These are phyloP conservation scores for Carterocephalus palaemon DNA, from an alignment of 2,888 invertebrate genomes.

Conservation along the genomic window DNA sequence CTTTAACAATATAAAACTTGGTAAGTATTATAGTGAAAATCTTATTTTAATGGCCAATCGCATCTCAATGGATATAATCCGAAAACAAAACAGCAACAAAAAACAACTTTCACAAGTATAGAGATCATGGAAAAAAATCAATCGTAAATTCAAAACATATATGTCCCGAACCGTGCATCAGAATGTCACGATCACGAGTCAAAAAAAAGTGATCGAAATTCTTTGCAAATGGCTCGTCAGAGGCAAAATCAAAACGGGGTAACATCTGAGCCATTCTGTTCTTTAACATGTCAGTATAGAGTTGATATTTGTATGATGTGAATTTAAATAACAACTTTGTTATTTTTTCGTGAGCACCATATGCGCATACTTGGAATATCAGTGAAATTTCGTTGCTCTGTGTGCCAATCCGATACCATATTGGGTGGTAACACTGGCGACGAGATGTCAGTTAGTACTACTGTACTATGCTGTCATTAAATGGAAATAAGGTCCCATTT, in stretches of 20 bases:
- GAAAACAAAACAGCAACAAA: not conserved
- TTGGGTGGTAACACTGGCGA: slow-evolving; percentile 32
- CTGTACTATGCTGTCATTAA: slow-evolving; percentile 42
- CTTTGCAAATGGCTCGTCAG: slow-evolving; percentile 11
- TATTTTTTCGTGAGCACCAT: slow-evolving; percentile 9
- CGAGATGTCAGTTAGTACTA: slow-evolving; percentile 38
- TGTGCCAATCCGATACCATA: slow-evolving; percentile 35
- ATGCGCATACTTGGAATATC: slow-evolving; percentile 21
- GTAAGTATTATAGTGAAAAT: too few species aligned
- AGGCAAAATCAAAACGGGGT: not conserved
- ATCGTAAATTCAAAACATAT: slow-evolving; percentile 14
- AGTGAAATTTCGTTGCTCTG: slow-evolving; percentile 35
- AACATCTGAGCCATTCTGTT: not conserved
- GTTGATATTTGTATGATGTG: not conserved
- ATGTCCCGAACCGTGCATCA: slow-evolving; percentile 9
- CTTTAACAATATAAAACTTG: too few species aligned
- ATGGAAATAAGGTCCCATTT: slow-evolving; percentile 39
- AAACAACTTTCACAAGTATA: slow-evolving; percentile 15
- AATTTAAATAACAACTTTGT: slow-evolving; percentile 2
- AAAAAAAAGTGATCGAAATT: slow-evolving; percentile 22
- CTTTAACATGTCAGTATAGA: slow-evolving; percentile 1
- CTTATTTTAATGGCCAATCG: too few species aligned
- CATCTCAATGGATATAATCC: not conserved
- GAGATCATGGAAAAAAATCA: slow-evolving; percentile 12
- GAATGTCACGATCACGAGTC: slow-evolving; percentile 21